Evolutionary conservation across 1,140 invertebrate genomes (phyloP).

Genomic region (Druon quercuslanigerum): DNA sequence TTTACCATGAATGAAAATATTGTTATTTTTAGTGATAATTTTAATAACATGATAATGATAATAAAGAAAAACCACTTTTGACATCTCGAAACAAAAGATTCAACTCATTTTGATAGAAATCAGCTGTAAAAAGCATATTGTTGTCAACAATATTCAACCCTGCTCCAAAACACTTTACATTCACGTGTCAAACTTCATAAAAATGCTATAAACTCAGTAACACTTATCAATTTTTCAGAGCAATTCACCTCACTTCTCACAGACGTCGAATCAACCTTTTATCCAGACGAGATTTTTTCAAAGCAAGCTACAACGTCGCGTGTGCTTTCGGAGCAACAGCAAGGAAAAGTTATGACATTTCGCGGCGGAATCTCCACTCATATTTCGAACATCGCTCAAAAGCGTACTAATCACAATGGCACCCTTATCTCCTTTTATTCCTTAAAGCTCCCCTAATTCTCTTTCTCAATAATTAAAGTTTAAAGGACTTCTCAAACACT

Average conservation of each 20-base stretch:
- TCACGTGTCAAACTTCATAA: background rate
- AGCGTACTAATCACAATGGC: background rate
- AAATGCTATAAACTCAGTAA: background rate
- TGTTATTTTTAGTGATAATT: too few relatives aligned
- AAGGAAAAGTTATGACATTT: slow-evolving; percentile 25
- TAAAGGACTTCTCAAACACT: too few relatives aligned
- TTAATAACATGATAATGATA: too few relatives aligned
- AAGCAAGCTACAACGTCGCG: background rate
- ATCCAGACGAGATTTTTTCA: background rate
- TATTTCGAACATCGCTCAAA: background rate
- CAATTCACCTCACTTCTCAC: background rate
- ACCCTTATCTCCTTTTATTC: background rate
- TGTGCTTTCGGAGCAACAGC: background rate
- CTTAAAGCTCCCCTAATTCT: too few relatives aligned
- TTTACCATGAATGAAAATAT: too few relatives aligned
- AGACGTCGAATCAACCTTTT: background rate
- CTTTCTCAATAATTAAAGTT: too few relatives aligned
- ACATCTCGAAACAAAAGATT: too few relatives aligned
- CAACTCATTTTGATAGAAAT: too few relatives aligned
- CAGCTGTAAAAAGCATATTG: too few relatives aligned
- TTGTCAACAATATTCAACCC: background rate
- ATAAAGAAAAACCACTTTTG: too few relatives aligned
- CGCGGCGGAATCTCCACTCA: slow-evolving; percentile 7
- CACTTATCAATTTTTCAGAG: background rate
- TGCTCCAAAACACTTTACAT: background rate